Evolutionary conservation across 2,888 invertebrate species (phyloP).

Genomic region (Eupithecia inturbata): DNA sequence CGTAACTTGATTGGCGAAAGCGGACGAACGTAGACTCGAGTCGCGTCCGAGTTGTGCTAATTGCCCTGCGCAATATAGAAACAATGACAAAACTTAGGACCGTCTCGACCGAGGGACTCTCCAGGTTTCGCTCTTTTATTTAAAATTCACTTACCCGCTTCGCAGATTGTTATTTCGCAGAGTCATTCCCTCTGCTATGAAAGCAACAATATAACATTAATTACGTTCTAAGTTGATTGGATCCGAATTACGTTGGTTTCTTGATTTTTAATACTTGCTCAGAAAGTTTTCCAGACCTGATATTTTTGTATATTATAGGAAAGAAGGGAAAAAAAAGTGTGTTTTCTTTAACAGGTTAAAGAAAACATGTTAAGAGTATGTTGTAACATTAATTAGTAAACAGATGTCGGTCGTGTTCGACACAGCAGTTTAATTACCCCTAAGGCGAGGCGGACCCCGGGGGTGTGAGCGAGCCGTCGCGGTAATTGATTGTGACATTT

Average conservation of each 20-base stretch:
- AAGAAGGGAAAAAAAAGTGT: not conserved
- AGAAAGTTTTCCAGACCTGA: not conserved
- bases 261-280: conserved; percentile 10
- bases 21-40: conserved; percentile 59
- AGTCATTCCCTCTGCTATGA: conserved; percentile 68
- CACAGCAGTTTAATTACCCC: conserved; percentile 67
- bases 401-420: conserved; percentile 43
- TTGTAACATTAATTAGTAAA: conserved; percentile 40
- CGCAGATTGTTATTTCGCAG: conserved; percentile 77
- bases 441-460: conserved; percentile 44
- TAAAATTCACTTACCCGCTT: conserved; percentile 80
- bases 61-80: conserved; percentile 81
- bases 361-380: conserved; percentile 18
- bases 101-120: conserved; percentile 64
- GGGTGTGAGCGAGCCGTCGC: conserved; percentile 51
- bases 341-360: conserved; percentile 13
- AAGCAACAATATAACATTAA: conserved; percentile 71
- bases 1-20: conserved; percentile 77
- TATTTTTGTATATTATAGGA: not conserved
- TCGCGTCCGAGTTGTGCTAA: conserved; percentile 75
- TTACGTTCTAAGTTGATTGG: conserved; percentile 60
- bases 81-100: conserved; percentile 81
- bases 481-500: conserved; percentile 82
- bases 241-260: conserved; percentile 21
- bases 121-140: conserved; percentile 78